Base-by-base conservation (phyloP, 2,888 invertebrate genomes). In the Pegoplata infirma region DNA sequence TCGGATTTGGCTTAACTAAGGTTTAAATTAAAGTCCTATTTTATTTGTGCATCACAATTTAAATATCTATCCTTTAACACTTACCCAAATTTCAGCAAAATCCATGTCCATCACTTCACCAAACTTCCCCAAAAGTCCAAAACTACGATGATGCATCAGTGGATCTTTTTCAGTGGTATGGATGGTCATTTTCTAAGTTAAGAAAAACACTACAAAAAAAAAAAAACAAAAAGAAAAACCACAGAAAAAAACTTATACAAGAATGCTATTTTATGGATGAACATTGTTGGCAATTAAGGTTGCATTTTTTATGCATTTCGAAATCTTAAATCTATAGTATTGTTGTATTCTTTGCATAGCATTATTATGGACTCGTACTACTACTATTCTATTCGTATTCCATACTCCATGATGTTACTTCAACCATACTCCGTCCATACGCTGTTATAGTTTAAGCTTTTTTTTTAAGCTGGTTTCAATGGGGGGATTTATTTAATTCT, bases 201-300 rank as follows among this genome's bases (percentile, higher is more conserved):
- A 59, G 23, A 49, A 58, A 21, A 21, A 44, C 21, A 17, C 28
- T 28, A 51, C 17, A 36, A 16, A 63, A 46, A 36, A 63, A 55
- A 46, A 8, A 14, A 47, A 66, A 55, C 23, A 66, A 53, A 46
- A 56, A 51, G 6, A 21, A 59, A 28, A 71, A 61, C 4, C 64
- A 40, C 17, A 14, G 14, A 28, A 36, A 17, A 36, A 21, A 58
- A 40, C 40, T 58, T n/a, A n/a, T n/a, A 28, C 14, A 46, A 59
- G 59, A 64, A 64, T 58, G 19, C 47, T 76, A 71, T 71, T 71
- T 59, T 71, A 71, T 66, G 66, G 71, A 53, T 71, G 66, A 66
- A 71, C 71, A 76, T 71, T 76, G 71, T 75, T 75, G 61, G 68
- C 75, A 68, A 75, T 68, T 75, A 68, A 68, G 66, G 66, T 76